A percentile compares a stretch with the other conserved stretches of the same genome.
These are phyloP conservation scores for Podocnemis expansa DNA, from an alignment of 2,113 vertebrate genomes.

Conservation along the genomic window DNA sequence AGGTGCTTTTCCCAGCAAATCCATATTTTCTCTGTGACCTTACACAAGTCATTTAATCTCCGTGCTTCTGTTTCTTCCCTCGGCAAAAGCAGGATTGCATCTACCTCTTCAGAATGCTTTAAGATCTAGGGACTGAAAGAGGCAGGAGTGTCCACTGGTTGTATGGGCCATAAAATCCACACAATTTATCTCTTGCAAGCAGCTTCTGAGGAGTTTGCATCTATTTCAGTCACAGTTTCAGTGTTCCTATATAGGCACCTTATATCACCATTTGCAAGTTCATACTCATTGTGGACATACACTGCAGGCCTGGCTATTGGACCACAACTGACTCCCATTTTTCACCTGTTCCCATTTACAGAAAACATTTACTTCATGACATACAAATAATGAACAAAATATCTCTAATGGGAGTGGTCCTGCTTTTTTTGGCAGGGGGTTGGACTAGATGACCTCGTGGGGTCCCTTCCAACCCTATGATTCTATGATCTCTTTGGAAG, in stretches of 20 bases:
- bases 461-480: too few relatives aligned
- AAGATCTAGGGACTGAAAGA: background rate
- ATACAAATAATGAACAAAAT: background rate
- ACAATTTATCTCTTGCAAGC: background rate
- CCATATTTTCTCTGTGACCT: background rate
- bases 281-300: background rate
- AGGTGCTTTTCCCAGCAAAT: background rate
- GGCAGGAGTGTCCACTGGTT: background rate
- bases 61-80: background rate
- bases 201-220: background rate
- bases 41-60: background rate
- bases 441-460: too few relatives aligned
- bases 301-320: background rate
- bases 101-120: background rate
- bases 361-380: background rate
- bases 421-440: too few relatives aligned
- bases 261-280: background rate
- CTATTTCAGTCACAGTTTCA: background rate
- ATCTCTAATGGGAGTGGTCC: too few relatives aligned
- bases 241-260: background rate
- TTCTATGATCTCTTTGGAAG: background rate
- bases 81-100: background rate
- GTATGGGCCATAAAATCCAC: background rate
- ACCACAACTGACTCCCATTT: background rate
- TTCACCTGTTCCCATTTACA: fast-evolving